These are phyloP conservation scores for Temnothorax nylanderi DNA, from an alignment of 1,140 invertebrate genomes.

Conservation along the genomic window DNA sequence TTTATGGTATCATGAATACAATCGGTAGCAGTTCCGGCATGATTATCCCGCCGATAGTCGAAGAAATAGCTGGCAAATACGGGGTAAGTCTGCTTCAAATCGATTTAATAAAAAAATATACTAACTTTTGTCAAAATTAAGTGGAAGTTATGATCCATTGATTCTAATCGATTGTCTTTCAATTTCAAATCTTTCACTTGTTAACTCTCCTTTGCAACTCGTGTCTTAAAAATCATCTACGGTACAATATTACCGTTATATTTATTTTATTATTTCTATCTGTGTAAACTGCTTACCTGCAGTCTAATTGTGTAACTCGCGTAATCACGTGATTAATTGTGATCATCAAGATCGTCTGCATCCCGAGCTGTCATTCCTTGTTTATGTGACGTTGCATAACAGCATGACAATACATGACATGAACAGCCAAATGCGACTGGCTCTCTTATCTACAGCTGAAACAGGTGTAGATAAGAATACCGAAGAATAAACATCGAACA, in stretches of 20 bases:
- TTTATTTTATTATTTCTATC: not conserved
- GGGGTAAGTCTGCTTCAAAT: conserved; percentile 70
- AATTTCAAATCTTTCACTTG: not conserved
- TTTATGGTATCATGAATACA: conserved; percentile 91
- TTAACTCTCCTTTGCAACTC: not conserved
- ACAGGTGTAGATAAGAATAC: not conserved
- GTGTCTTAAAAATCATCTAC: not conserved
- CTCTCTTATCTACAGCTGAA: conserved; percentile 1
- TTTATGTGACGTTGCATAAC: not conserved
- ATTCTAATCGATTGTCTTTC: not conserved
- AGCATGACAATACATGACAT: not conserved
- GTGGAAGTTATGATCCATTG: not conserved
- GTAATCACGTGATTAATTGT: not conserved
- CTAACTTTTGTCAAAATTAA: not conserved
- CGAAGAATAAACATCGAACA: not conserved
- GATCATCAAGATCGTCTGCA: not conserved
- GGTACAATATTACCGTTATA: not conserved
- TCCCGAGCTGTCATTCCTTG: not conserved
- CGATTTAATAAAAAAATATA: conserved; percentile 1
- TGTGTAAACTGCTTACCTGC: not conserved
- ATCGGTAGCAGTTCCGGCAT: conserved; percentile 89
- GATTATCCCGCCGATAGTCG: conserved; percentile 86
- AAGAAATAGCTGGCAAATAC: conserved; percentile 76
- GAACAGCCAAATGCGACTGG: not conserved
- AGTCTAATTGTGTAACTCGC: not conserved